Evolutionary conservation across 2,888 invertebrate genomes (phyloP).

Genomic region (Dermolepida albohirtum): DNA sequence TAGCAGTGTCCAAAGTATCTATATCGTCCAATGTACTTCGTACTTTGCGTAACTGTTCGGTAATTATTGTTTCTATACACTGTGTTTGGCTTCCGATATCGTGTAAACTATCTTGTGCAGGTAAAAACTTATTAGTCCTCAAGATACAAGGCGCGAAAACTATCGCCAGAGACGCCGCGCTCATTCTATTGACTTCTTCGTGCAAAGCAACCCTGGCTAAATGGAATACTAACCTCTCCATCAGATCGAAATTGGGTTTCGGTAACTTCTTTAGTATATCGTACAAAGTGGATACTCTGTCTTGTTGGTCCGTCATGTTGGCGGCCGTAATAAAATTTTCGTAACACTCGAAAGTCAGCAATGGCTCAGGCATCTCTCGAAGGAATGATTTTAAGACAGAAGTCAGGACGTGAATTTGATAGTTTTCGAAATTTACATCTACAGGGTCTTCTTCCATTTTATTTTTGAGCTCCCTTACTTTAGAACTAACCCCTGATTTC

Average conservation of each 20-base stretch:
- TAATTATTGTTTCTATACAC: slow-evolving; percentile 91
- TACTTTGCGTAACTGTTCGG: slow-evolving; percentile 87
- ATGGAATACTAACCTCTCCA: slow-evolving; percentile 94
- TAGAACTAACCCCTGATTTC: slow-evolving; percentile 89
- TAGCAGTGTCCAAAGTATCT: slow-evolving; percentile 88
- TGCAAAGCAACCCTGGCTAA: slow-evolving; percentile 88
- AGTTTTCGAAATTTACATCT: slow-evolving; percentile 79
- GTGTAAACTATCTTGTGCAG: slow-evolving; percentile 91
- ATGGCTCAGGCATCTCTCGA: slow-evolving; percentile 92
- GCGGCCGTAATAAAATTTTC: slow-evolving; percentile 94
- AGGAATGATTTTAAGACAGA: slow-evolving; percentile 91
- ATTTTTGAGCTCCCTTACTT: slow-evolving; percentile 81
- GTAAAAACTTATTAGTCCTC: slow-evolving; percentile 86
- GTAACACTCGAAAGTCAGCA: slow-evolving; percentile 92
- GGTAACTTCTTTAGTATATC: slow-evolving; percentile 90
- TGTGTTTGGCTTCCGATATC: slow-evolving; percentile 91
- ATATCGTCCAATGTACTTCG: slow-evolving; percentile 89
- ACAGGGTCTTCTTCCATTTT: slow-evolving; percentile 83
- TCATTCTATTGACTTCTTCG: slow-evolving; percentile 92
- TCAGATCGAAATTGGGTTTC: slow-evolving; percentile 87
- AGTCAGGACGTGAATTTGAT: slow-evolving; percentile 90
- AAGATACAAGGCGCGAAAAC: slow-evolving; percentile 96
- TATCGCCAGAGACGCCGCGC: slow-evolving; percentile 89
- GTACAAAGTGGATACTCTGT: slow-evolving; percentile 86
- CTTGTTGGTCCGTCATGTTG: slow-evolving; percentile 83